These are phyloP conservation scores for Andrena bicolor DNA, from an alignment of 2,888 invertebrate genomes.

Conservation along the genomic window DNA sequence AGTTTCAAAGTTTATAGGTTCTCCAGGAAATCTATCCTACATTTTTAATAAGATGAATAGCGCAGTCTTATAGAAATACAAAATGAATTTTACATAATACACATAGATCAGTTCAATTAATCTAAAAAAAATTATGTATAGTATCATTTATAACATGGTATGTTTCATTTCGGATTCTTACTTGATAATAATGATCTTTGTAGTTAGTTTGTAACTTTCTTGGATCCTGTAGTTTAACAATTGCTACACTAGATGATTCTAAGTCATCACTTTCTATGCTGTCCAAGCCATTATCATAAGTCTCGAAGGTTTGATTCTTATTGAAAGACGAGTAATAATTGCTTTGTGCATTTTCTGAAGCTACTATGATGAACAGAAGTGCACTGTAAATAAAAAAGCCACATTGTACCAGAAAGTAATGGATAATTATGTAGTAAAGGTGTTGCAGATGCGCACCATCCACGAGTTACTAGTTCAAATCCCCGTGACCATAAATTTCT, in stretches of 20 bases:
- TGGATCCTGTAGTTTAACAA: conserved; percentile 38
- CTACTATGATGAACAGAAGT: conserved; percentile 87
- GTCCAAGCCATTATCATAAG: conserved; percentile 70
- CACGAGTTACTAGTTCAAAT: too few species aligned
- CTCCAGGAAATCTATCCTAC: conserved; percentile 56
- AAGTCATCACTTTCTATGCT: conserved; percentile 37
- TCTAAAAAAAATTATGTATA: too few species aligned
- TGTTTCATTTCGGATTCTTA: conserved; percentile 42
- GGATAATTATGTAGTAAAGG: too few species aligned
- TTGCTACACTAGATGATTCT: conserved; percentile 41
- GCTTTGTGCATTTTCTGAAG: conserved; percentile 86
- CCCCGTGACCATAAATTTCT: too few species aligned
- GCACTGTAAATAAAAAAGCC: conserved; percentile 85
- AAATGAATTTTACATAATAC: conserved; percentile 5
- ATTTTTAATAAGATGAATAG: conserved; percentile 21
- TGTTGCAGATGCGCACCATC: too few species aligned
- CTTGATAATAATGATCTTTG: conserved; percentile 59
- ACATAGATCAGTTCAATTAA: too few species aligned
- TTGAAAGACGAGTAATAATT: conserved; percentile 79
- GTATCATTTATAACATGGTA: background rate
- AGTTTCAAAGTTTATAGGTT: conserved; percentile 49
- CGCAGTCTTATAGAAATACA: background rate
- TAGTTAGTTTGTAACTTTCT: conserved; percentile 55
- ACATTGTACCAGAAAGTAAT: too few species aligned
- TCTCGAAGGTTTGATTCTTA: conserved; percentile 60